Conservation (phyloP, 1,140 invertebrate genomes). For the Drosophila pruinosa region DNA sequence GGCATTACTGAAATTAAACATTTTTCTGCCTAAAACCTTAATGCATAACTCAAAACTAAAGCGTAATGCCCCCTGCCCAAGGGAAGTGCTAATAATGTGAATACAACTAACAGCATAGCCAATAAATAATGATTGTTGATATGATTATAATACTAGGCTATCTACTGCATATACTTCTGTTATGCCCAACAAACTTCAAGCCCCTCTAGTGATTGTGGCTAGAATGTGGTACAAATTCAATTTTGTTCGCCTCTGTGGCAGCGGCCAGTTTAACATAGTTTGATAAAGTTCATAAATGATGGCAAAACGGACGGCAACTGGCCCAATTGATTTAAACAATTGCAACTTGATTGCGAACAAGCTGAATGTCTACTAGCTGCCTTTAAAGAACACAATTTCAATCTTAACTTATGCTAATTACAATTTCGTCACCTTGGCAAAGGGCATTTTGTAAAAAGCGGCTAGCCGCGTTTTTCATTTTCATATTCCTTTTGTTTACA, state of each 20-base stretch:
- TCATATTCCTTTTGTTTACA: not conserved
- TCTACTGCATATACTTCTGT: not conserved
- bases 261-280: constrained; percentile 6
- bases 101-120: constrained; percentile 6
- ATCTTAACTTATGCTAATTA: not conserved
- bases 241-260: not conserved
- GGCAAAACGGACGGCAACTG: constrained; percentile 28
- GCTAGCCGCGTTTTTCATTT: constrained; percentile 17
- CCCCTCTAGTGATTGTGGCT: constrained; percentile 9
- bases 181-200: constrained; percentile 12
- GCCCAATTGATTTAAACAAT: constrained; percentile 35
- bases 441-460: constrained; percentile 19
- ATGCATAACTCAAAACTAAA: constrained; percentile 34
- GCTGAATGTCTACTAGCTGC: constrained; percentile 40
- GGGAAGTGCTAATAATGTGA: not conserved
- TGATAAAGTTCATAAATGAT: not conserved
- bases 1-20: constrained; percentile 17
- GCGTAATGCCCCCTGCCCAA: constrained; percentile 28
- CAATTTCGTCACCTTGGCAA: constrained; percentile 26
- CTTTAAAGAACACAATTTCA: constrained; percentile 8
- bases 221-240: constrained; percentile 10
- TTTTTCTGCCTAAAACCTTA: constrained; percentile 27
- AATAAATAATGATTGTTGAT: constrained; percentile 9
- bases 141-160: constrained; percentile 44
- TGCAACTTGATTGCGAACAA: constrained; percentile 50